Evolutionary conservation across 2,888 invertebrate genomes (phyloP).

Genomic region (Leptothorax acervorum): DNA sequence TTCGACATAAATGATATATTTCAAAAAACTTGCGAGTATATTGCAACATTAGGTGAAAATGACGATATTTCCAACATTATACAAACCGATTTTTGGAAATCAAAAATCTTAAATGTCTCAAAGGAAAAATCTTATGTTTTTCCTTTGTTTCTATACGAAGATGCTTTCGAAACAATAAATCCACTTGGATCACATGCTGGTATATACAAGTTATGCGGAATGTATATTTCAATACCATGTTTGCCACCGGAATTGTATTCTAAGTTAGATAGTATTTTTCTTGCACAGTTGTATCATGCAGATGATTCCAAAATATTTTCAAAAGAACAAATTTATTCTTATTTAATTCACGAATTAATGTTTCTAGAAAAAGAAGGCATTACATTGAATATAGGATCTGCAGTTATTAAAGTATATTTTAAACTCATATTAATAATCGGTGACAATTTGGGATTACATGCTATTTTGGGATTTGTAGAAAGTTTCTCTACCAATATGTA

Average conservation of each 20-base stretch:
- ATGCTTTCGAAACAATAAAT: neutral
- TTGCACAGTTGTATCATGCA: slow-evolving; percentile 58
- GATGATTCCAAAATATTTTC: slow-evolving; percentile 45
- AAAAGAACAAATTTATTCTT: slow-evolving; percentile 26
- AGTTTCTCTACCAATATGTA: slow-evolving; percentile 34
- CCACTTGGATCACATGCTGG: neutral
- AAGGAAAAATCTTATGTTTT: neutral
- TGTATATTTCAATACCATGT: neutral
- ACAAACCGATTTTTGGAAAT: neutral
- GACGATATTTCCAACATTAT: neutral
- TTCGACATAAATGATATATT: neutral
- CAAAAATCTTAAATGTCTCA: neutral
- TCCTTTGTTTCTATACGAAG: neutral
- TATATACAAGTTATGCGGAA: neutral
- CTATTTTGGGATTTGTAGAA: slow-evolving; percentile 58
- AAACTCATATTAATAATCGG: slow-evolving; percentile 54
- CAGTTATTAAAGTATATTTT: slow-evolving; percentile 54
- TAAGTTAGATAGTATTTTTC: slow-evolving; percentile 54
- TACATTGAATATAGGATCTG: slow-evolving; percentile 21
- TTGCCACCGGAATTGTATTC: neutral
- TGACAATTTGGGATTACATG: slow-evolving; percentile 61
- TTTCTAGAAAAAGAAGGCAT: slow-evolving; percentile 61
- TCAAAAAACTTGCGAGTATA: neutral
- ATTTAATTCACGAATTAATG: slow-evolving; percentile 46
- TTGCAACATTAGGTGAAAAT: slow-evolving; percentile 1